These are phyloP conservation scores for Pelusios castaneus DNA, from an alignment of 2,113 vertebrate species.

Conservation along the genomic window DNA sequence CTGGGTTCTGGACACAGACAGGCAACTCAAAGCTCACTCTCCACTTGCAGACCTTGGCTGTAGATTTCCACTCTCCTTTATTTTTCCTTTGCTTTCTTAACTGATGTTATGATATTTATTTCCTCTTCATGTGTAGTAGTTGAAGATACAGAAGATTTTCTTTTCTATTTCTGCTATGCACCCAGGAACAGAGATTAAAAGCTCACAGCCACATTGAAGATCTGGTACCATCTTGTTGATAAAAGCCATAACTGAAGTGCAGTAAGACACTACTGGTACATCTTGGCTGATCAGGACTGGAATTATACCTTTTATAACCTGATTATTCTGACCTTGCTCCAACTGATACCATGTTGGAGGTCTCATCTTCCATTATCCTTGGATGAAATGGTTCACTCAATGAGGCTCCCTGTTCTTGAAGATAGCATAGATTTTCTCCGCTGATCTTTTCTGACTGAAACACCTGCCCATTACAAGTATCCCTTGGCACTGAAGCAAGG, in stretches of 20 bases:
- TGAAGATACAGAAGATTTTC: neutral
- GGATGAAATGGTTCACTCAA: constrained; percentile 24
- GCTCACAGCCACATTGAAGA: neutral
- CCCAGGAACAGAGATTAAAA: neutral
- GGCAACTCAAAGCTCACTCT: neutral
- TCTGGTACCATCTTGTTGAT: neutral
- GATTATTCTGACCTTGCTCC: neutral
- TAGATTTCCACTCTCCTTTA: neutral
- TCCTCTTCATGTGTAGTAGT: neutral
- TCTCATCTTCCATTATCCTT: neutral
- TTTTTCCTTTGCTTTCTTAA: neutral
- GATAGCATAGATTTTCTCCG: constrained; percentile 21
- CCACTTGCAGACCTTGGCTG: neutral
- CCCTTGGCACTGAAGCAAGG: neutral
- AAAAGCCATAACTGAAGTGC: neutral
- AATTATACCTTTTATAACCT: neutral
- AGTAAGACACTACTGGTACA: neutral
- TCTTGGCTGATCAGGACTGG: neutral
- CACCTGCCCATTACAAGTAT: neutral
- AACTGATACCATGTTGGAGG: neutral
- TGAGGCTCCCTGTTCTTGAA: neutral
- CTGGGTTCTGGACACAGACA: neutral
- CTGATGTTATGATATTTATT: neutral
- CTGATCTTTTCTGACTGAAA: neutral
- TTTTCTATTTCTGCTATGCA: neutral